Evolutionary conservation across 2,113 vertebrate species (phyloP).

Genomic region (Pelusios castaneus): DNA sequence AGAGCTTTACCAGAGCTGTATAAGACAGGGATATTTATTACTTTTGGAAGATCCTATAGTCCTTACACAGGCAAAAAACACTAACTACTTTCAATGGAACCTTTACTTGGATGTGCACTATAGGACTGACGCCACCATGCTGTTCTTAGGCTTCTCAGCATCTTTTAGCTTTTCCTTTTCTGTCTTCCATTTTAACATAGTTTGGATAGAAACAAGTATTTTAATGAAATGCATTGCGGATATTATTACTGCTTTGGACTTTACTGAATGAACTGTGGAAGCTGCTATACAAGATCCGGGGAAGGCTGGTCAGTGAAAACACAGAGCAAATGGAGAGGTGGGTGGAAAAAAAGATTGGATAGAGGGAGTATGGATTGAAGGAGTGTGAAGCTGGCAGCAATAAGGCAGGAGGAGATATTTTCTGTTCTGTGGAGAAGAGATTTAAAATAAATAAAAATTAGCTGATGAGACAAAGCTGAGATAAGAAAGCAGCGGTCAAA

Average conservation of each 20-base stretch:
- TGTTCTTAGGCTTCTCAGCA: background rate
- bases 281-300: background rate
- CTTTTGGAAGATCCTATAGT: background rate
- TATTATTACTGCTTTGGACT: background rate
- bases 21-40: background rate
- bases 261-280: background rate
- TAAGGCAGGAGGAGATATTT: background rate
- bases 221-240: background rate
- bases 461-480: background rate
- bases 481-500: fast-evolving
- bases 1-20: background rate
- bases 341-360: background rate
- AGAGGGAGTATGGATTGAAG: background rate
- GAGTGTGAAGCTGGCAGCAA: background rate
- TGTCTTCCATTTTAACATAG: background rate
- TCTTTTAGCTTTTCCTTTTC: background rate
- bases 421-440: background rate
- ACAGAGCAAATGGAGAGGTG: background rate
- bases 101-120: background rate
- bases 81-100: background rate
- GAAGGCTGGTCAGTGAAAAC: conserved; percentile 22
- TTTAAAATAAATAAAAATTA: background rate
- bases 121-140: background rate
- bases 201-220: background rate
- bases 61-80: background rate